phyloP scores from a whole-genome alignment of 2,888 invertebrate species.

The Folsomia manolachei region DNA sequence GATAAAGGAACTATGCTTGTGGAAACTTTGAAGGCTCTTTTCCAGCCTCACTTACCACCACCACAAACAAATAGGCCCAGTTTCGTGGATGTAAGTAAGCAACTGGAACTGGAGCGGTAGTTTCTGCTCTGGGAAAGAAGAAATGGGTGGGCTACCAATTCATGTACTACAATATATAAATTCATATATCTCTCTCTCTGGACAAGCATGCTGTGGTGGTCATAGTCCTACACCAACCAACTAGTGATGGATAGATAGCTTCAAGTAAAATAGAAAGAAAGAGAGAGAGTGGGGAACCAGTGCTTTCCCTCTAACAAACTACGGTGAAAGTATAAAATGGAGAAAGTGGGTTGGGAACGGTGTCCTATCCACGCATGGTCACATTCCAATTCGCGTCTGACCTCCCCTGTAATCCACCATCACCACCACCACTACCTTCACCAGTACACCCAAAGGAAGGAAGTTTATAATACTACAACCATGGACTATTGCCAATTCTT shows the following conservation, averaged over 20 bases:
- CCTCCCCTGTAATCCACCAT: not conserved
- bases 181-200: not conserved
- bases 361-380: not conserved
- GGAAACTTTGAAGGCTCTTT: too few relatives aligned
- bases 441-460: too few relatives aligned
- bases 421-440: too few relatives aligned
- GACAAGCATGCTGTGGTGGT: not conserved
- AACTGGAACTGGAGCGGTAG: slow-evolving; percentile 21
- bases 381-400: not conserved
- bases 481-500: too few relatives aligned
- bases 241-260: too few relatives aligned
- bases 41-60: not conserved
- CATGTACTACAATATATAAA: not conserved
- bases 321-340: too few relatives aligned
- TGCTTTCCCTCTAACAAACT: too few relatives aligned
- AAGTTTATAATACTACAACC: too few relatives aligned
- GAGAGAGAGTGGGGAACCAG: too few relatives aligned
- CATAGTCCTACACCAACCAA: too few relatives aligned
- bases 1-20: too few relatives aligned
- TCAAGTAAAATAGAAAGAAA: too few relatives aligned
- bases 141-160: slow-evolving; percentile 12
- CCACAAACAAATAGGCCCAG: slow-evolving; percentile 10
- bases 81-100: slow-evolving; percentile 11
- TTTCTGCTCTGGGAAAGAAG: not conserved
- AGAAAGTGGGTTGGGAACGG: not conserved